A percentile compares a stretch with the other conserved stretches of the same genome.
phyloP scores from a whole-genome alignment of 1,140 invertebrate genomes.

The Anoplolepis gracilipes region DNA sequence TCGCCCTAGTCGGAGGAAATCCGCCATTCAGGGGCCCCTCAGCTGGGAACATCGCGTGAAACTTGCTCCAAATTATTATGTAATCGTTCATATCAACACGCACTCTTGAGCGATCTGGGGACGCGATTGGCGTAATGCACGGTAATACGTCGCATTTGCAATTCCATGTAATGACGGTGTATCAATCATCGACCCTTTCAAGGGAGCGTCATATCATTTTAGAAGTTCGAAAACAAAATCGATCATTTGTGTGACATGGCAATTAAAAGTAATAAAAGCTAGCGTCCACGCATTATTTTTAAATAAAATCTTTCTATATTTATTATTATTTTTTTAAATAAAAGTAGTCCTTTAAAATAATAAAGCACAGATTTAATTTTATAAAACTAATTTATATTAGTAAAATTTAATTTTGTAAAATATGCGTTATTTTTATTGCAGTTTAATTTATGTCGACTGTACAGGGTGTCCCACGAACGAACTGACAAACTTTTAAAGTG shows the following conservation, averaged over 20 bases:
- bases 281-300: not conserved
- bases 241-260: not conserved
- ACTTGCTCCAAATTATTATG: constrained; percentile 46
- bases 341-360: not conserved
- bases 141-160: not conserved
- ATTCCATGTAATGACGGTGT: not conserved
- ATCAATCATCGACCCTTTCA: constrained; percentile 22
- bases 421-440: too few relatives aligned
- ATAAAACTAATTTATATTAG: not conserved
- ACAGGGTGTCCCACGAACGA: too few relatives aligned
- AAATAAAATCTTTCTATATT: not conserved
- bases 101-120: constrained; percentile 30
- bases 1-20: constrained; percentile 55
- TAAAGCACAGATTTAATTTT: not conserved
- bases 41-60: constrained; percentile 38
- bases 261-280: not conserved
- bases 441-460: too few relatives aligned
- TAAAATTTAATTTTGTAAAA: not conserved
- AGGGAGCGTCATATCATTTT: not conserved
- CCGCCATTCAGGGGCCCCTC: constrained; percentile 51
- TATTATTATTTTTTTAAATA: too few relatives aligned
- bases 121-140: constrained; percentile 34
- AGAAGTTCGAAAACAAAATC: not conserved
- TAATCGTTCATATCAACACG: constrained; percentile 49
- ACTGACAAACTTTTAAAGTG: too few relatives aligned